Percentiles rank a stretch among this genome's conserved stretches.
phyloP scores from a whole-genome alignment of 1,140 invertebrate species.

The Limonius californicus region DNA sequence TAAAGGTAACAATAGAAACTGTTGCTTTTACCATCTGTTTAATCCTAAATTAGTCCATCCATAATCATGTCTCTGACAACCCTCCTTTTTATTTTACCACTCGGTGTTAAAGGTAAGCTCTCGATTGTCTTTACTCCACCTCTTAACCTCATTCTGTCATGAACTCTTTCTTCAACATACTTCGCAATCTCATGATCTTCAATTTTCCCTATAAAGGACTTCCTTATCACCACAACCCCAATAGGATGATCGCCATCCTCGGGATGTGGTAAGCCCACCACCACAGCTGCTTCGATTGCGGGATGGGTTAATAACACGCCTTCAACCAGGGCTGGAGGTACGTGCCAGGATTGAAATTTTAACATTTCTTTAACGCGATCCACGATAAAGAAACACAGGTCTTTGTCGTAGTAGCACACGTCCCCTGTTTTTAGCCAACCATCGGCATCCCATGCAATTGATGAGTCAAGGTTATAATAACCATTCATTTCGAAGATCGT shows the following conservation, averaged over 20 bases:
- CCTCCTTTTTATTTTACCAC: conserved; percentile 32
- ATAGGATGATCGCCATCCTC: conserved; percentile 64
- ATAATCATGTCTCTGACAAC: not conserved
- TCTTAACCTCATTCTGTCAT: conserved; percentile 34
- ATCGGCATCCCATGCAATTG: conserved; percentile 50
- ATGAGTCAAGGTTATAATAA: conserved; percentile 27
- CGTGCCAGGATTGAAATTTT: conserved; percentile 55
- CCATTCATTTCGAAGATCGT: conserved; percentile 51
- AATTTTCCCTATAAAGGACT: not conserved
- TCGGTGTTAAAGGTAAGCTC: conserved; percentile 32
- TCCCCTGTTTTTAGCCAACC: conserved; percentile 74
- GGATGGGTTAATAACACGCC: conserved; percentile 63
- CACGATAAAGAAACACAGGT: conserved; percentile 61
- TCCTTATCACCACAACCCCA: conserved; percentile 36
- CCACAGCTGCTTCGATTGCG: conserved; percentile 68
- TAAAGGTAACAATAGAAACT: too few species aligned
- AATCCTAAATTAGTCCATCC: too few species aligned
- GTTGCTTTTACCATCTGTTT: too few species aligned
- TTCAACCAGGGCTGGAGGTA: conserved; percentile 57
- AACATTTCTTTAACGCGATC: conserved; percentile 75
- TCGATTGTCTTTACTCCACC: conserved; percentile 35
- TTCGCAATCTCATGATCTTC: conserved; percentile 20
- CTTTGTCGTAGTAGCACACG: conserved; percentile 63
- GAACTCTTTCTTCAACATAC: conserved; percentile 32
- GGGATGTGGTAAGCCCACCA: conserved; percentile 68